Conservation (phyloP, 2,888 invertebrate species). For the Hemicrepidius hirtus region DNA sequence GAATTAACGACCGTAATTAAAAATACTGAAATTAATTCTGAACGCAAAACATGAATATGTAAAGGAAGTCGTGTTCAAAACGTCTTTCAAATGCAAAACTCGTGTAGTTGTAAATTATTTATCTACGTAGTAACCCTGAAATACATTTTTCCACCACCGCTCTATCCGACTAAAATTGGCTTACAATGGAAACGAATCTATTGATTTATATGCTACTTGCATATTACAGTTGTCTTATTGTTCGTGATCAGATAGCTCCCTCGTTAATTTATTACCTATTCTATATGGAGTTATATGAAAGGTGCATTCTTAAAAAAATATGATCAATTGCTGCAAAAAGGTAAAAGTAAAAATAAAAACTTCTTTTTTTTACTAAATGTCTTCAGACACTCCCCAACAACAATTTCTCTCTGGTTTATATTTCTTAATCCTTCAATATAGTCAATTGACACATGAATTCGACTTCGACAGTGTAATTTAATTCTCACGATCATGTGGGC, state of each 20-base stretch:
- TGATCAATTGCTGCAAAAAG: too few relatives aligned
- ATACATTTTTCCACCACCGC: neutral
- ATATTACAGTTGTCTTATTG: neutral
- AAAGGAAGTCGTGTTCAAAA: neutral
- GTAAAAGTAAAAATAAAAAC: neutral
- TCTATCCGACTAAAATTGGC: neutral
- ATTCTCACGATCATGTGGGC: slow-evolving; percentile 11
- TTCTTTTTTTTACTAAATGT: neutral
- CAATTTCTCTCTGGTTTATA: slow-evolving; percentile 13
- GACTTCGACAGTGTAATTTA: slow-evolving; percentile 4
- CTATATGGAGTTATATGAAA: too few relatives aligned
- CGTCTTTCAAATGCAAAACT: slow-evolving; percentile 10
- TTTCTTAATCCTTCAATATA: neutral
- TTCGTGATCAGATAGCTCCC: slow-evolving; percentile 7
- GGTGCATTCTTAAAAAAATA: too few relatives aligned
- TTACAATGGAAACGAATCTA: neutral
- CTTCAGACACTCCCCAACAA: neutral
- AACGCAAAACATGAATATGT: neutral
- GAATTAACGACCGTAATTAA: too few relatives aligned
- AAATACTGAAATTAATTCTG: too few relatives aligned
- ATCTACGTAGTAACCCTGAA: slow-evolving; percentile 10
- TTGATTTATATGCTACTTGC: slow-evolving; percentile 13
- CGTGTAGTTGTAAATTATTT: slow-evolving; percentile 11
- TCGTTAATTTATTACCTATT: neutral
- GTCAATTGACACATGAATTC: slow-evolving; percentile 6